Evolutionary conservation across 2,797 vertebrate species (phyloP), one percentile per base, ranked within the genome.

Genomic region (Hapalemur alaotrensis): DNA sequence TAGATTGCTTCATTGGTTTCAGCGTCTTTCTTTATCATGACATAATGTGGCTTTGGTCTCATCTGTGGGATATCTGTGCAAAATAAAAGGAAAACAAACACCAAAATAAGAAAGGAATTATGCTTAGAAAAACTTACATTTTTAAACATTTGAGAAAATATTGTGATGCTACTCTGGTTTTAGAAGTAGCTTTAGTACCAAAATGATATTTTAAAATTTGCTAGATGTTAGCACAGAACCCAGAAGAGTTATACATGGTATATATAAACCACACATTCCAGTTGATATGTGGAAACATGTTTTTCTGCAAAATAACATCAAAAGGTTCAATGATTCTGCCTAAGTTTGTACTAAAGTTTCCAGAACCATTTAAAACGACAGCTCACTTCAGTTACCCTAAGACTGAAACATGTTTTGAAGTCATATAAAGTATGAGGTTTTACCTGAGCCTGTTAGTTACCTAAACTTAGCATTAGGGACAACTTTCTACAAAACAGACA

Each of bases 21-120:
- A 95, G 99, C 99, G 98, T 99, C 99, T 98, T 99, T 99, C 97
- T 99, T 99, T 95, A 99, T 98, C 91, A 99, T 98, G 69, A 99
- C 98, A 94, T 99, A 99, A 98, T 99, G 99, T 54, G 99, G 99
- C 99, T 99, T 99, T 97, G 99, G 99, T 98, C 99, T 99, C 98
- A 99, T 99, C 54, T 99, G 99, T 61, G 99, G 99, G 95, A 99
- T 99, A 85, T 99, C 99, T 99, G 98, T 30, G 57, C 17, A 94
- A 93, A 97, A 83, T 95, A 89, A 96, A 98, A 97, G 96, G 14
- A 93, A 15, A 94, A 7, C 0, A 73, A 61, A 92, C 95, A 97
- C 22, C 20, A 80, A 95, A 87, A 59, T 50, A 50, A 88, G 50
- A 92, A 88, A 82, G 25, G 11, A 92, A 93, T 43, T 88, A 80